Base-by-base conservation (phyloP, 2,888 invertebrate genomes). In the Campoletis raptor region DNA sequence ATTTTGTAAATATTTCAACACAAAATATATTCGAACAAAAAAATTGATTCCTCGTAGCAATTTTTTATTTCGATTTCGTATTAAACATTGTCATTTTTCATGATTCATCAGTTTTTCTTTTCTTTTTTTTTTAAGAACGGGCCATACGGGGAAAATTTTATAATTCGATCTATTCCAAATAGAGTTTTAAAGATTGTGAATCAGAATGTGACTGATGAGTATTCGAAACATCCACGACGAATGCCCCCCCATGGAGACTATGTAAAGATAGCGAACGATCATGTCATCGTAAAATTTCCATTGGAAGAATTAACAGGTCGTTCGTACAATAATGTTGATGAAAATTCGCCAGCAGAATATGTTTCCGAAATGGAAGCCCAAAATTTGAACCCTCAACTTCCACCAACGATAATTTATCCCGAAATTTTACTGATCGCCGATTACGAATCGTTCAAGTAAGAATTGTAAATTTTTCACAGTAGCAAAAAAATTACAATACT, bases 381-480 rank as follows among this genome's bases (percentile, higher is more conserved):
- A 9, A 18, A n/a, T 37, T 21, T 8, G 8, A 3, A 5, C 5
- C 12, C 61, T 30, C 48, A 37, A 57, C 15, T 6, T 52, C 8
- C n/a, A 40, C 72, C 80, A 24, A 45, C 73, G 18, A 48, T 79
- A n/a, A 81, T 87, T 45, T 87, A 89, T 80, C 89, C 88, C 24
- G 86, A 89, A 69, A 67, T 88, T 48, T 78, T 87, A 21, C 48
- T 87, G 9, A 76, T 87, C 45, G 64, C 85, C 8, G 88, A 88
- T 81, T 86, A 89, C 61, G 87, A 87, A n/a, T 81, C 86, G 15
- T 88, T 79, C 80, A 86, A 85, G 89, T 89, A 64, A 74, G 83
- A 78, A 2, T 30, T 30, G 30, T 30, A 30, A 30, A 30, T 12
- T 24, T 3, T 45, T 69, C 21, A 10, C 15, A 52, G 30, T 12